Conservation (phyloP, 2,797 vertebrate genomes). For the Sebastes kiyomatsui region DNA sequence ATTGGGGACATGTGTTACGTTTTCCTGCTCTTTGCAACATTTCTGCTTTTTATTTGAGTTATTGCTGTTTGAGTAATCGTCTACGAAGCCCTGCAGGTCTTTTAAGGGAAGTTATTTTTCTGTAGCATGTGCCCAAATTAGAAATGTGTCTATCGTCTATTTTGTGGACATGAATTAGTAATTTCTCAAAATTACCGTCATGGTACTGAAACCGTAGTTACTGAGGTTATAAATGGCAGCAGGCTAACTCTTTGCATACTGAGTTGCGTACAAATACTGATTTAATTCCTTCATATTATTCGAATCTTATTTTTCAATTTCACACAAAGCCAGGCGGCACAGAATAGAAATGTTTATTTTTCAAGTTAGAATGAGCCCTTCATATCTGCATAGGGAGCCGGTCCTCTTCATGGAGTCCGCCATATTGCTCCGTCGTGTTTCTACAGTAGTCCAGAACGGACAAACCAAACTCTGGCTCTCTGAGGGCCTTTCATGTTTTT, state of each 20-base stretch:
- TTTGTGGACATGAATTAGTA: slow-evolving; percentile 1
- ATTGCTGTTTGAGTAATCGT: slow-evolving; percentile 19
- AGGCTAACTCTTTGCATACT: background rate
- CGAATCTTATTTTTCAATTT: no score
- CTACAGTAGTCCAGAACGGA: no score
- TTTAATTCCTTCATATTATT: background rate
- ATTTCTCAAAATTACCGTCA: background rate
- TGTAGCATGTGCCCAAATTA: background rate
- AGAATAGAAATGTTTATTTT: background rate
- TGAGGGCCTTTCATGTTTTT: no score
- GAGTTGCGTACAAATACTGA: background rate
- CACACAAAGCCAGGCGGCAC: no score
- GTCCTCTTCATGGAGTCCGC: no score
- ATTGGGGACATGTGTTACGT: slow-evolving; percentile 17
- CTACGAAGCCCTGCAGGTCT: background rate
- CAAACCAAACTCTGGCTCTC: no score
- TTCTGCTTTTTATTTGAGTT: slow-evolving; percentile 31
- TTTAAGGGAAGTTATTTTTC: background rate
- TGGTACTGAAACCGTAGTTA: background rate
- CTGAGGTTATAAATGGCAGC: background rate
- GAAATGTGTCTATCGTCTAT: background rate
- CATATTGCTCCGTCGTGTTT: no score
- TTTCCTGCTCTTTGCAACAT: slow-evolving; percentile 25
- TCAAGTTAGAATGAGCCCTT: background rate
- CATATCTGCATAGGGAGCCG: no score